These are phyloP conservation scores for Trichogramma evanescens DNA, from an alignment of 2,888 invertebrate species.

Conservation along the genomic window DNA sequence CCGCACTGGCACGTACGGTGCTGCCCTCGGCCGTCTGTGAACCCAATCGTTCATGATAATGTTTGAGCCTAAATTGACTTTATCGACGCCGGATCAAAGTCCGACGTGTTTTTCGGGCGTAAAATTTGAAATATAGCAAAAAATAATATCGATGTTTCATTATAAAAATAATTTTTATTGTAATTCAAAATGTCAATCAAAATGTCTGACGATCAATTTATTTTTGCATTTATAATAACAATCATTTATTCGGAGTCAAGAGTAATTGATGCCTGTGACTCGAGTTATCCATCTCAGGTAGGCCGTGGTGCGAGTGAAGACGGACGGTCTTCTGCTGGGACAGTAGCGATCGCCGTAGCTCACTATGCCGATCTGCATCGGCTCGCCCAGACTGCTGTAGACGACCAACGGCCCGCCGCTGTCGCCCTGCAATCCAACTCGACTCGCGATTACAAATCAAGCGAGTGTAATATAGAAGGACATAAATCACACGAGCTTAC, in stretches of 20 bases:
- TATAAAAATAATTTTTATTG: background rate
- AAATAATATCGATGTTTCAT: background rate
- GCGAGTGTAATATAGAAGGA: too few relatives aligned
- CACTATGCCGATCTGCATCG: constrained; percentile 31
- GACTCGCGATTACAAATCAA: too few relatives aligned
- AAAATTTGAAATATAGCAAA: background rate
- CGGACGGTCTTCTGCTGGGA: constrained; percentile 26
- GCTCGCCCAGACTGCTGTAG: background rate
- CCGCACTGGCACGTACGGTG: too few relatives aligned
- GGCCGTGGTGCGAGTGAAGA: constrained; percentile 25
- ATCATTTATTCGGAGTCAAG: background rate
- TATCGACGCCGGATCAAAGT: too few relatives aligned
- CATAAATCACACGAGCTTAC: constrained; percentile 15
- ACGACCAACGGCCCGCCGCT: constrained; percentile 31
- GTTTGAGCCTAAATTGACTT: too few relatives aligned
- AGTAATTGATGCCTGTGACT: constrained; percentile 22
- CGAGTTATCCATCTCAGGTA: constrained; percentile 26
- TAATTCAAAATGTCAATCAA: too few relatives aligned
- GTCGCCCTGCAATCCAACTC: constrained; percentile 25
- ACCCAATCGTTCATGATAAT: too few relatives aligned
- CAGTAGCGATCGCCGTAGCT: constrained; percentile 30
- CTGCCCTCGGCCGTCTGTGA: too few relatives aligned
- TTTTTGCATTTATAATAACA: background rate
- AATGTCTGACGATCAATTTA: too few relatives aligned
- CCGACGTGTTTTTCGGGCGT: background rate